Base-by-base conservation (phyloP, 2,797 vertebrate species). In the Tokudaia tokunoshimensis region DNA sequence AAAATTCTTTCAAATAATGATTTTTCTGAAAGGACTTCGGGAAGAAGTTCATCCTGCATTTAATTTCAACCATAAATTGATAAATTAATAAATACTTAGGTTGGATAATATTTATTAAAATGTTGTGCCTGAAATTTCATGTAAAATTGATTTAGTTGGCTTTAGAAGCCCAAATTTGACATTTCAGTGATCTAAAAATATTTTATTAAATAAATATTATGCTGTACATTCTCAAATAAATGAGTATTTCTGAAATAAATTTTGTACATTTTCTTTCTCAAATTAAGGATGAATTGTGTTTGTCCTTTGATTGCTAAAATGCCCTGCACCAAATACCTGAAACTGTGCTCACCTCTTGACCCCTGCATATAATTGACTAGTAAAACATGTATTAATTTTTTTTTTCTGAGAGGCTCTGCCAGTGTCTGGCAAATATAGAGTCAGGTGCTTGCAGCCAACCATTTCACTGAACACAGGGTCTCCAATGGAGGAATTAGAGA, bases 41-140 rank as follows among this genome's bases (percentile, higher is more conserved):
- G 92, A 97, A 92, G 31, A 82, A 57, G 55, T 84, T 63, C 59
- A 89, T 67, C 89, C 95, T 92, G 8, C 4, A 76, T 86, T 63
- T 85, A 41, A 80, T 19, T 94, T 52, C 10, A 50, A 75, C 6
- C 52, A 44, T 61, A 14, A 15, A 74, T 83, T 75, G 76, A 57
- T 50, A 83, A 83, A 31, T 84, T n/a, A 75, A 86, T 55, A 5
- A n/a, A 67, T 34, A 79, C 11, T 31, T 76, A 91, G 20, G 76
- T 83, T 63, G 59, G 84, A 24, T 82, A 26, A 26, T 93, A 74
- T 74, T 83, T 88, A 4, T 91, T 52, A 75, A 82, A 96, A 87
- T 0, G 5, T 20, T 84, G 1, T 14, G 50, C 0, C 26, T 96
- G 14, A 57, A 87, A 57, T 0, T 81, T 85, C 88, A 3, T n/a